phyloP scores from a whole-genome alignment of 2,113 vertebrate genomes.

The Morone saxatilis region DNA sequence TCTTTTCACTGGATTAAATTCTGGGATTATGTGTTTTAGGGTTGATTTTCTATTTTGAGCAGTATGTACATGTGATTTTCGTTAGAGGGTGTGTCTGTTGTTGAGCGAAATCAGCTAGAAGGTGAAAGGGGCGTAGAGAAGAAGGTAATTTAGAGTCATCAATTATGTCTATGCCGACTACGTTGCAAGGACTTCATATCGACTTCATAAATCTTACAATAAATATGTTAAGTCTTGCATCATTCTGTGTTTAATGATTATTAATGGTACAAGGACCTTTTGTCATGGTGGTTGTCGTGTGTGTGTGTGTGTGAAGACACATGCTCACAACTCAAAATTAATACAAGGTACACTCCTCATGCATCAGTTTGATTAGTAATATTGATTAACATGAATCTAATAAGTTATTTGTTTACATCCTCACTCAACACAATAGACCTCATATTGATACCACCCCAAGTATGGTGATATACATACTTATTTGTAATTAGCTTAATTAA shows the following conservation, averaged over 20 bases:
- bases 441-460: too few relatives aligned
- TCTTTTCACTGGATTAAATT: slow-evolving; percentile 65
- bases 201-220: neutral
- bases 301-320: neutral
- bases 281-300: neutral
- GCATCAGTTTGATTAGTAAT: neutral
- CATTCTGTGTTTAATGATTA: neutral
- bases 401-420: neutral
- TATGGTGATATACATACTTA: neutral
- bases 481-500: neutral
- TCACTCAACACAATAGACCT: neutral
- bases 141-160: slow-evolving; percentile 8
- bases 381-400: neutral
- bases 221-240: neutral
- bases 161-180: neutral
- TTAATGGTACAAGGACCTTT: neutral
- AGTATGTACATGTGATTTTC: slow-evolving; percentile 17
- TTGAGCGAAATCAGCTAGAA: slow-evolving; percentile 31
- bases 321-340: neutral
- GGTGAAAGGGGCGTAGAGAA: slow-evolving; percentile 13
- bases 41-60: slow-evolving; percentile 53
- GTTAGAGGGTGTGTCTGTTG: slow-evolving; percentile 18
- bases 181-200: neutral
- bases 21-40: slow-evolving; percentile 64
- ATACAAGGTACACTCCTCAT: neutral